Percentiles rank a stretch among this genome's conserved stretches.
These are phyloP conservation scores for Chloroceryle inda DNA, from an alignment of 2,797 vertebrate species.

Conservation along the genomic window DNA sequence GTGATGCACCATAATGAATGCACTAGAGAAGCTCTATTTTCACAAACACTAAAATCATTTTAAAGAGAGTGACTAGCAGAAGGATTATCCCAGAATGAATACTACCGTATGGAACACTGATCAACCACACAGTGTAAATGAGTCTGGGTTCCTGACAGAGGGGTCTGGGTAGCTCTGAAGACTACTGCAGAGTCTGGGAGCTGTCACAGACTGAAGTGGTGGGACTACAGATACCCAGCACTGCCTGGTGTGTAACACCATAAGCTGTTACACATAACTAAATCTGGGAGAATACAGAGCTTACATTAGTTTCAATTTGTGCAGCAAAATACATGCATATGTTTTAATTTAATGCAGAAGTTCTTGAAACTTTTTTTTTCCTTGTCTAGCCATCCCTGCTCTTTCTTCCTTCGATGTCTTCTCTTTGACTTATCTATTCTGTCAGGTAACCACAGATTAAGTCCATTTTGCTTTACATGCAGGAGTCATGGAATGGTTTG, in stretches of 20 bases:
- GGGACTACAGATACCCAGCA: background rate
- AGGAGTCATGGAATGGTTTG: background rate
- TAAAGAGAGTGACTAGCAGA: background rate
- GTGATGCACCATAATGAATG: fast-evolving
- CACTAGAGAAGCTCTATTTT: background rate
- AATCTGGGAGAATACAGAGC: background rate
- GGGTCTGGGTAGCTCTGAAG: background rate
- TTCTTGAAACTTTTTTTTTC: background rate
- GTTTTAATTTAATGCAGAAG: background rate
- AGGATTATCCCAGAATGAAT: background rate
- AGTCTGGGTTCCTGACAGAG: background rate
- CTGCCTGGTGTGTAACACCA: background rate
- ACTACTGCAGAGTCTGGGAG: background rate
- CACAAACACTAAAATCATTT: background rate
- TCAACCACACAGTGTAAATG: background rate
- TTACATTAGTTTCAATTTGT: background rate
- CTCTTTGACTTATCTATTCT: background rate
- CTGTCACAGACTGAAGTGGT: background rate
- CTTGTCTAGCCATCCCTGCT: background rate
- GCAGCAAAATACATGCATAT: background rate
- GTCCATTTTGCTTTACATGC: background rate
- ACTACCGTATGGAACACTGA: background rate
- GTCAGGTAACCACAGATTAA: background rate
- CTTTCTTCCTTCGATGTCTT: background rate
- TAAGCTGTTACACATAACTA: background rate